Base-by-base conservation (phyloP, 2,888 invertebrate species). In the Calameuta pallipes region DNA sequence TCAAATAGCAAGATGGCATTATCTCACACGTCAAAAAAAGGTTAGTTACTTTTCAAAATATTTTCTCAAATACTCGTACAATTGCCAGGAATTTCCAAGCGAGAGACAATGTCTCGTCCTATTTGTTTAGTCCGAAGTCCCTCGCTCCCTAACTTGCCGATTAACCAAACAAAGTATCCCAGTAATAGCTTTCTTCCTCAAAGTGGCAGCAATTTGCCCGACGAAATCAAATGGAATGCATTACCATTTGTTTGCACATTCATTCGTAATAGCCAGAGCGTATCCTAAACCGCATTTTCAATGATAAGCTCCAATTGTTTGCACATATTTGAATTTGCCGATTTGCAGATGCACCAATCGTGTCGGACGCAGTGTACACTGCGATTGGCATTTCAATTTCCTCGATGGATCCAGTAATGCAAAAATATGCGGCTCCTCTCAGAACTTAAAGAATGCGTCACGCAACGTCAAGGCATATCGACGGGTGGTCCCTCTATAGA, bases 181-280 rank as follows among this genome's bases (percentile, higher is more conserved):
- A 23, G 56, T 56, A 56, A 56, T 9, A 23, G 56, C 23, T 56
- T 56, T 56, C 56, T 56, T 56, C 56, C 56, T 15, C 9, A 56
- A 23, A 56, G 23, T 56, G 56, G 23, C 2, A 23, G 56, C 23
- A 56, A 56, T 56, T 81, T 75, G 78, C 68, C 36, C 75, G 77
- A 68, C 31, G 36, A 79, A 83, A 78, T 83, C 78, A 79, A 83
- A 80, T 76, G 76, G 76, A 80, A 81, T 75, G 35, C 79, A 70
- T 77, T 73, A 85, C 37, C 41, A 23, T 56, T 56, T 56, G 56
- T 56, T 56, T 56, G 56, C 56, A 9, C 56, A 56, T 56, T 56
- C 56, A 56, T 56, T 56, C 56, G 0, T 56, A 56, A 56, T 56
- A 23, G 56, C 56, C 23, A 23, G 23, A 56, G 9, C 6, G 23